These are phyloP conservation scores for Alentia gelatinosa DNA, from an alignment of 2,888 invertebrate genomes.

Conservation along the genomic window DNA sequence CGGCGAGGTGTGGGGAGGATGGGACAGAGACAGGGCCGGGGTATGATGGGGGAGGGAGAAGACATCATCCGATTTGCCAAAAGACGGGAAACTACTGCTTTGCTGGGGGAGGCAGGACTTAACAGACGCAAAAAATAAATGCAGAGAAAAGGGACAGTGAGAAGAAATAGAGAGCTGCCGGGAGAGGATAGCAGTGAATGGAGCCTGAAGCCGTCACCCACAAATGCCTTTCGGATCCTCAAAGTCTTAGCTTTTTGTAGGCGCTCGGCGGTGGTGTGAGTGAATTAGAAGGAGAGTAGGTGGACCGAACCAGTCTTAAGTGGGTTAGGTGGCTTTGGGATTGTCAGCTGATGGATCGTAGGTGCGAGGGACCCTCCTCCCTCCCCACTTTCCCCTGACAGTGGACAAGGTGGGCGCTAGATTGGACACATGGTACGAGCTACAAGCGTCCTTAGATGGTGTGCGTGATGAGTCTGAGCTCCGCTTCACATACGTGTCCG, in stretches of 20 bases:
- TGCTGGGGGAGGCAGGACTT: too few species aligned
- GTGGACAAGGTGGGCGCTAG: background rate
- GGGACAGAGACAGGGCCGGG: too few species aligned
- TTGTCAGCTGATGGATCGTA: background rate
- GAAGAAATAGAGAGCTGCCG: background rate
- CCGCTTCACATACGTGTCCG: too few species aligned
- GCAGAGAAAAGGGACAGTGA: background rate
- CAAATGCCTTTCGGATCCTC: background rate
- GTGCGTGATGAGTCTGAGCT: too few species aligned
- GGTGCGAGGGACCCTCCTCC: background rate
- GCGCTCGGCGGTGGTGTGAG: background rate
- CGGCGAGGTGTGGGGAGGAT: too few species aligned
- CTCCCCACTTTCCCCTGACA: background rate
- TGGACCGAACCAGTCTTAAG: background rate
- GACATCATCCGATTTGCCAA: too few species aligned
- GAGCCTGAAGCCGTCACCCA: background rate
- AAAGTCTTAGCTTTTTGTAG: background rate
- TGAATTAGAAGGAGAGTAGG: background rate
- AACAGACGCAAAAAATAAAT: background rate
- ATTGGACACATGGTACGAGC: background rate
- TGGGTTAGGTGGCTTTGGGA: background rate
- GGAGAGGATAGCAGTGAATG: background rate
- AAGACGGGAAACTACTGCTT: too few species aligned
- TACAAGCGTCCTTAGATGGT: too few species aligned
- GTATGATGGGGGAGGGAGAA: too few species aligned